These are phyloP conservation scores for Psammodynastes pulverulentus DNA, from an alignment of 2,113 vertebrate species.

Conservation along the genomic window DNA sequence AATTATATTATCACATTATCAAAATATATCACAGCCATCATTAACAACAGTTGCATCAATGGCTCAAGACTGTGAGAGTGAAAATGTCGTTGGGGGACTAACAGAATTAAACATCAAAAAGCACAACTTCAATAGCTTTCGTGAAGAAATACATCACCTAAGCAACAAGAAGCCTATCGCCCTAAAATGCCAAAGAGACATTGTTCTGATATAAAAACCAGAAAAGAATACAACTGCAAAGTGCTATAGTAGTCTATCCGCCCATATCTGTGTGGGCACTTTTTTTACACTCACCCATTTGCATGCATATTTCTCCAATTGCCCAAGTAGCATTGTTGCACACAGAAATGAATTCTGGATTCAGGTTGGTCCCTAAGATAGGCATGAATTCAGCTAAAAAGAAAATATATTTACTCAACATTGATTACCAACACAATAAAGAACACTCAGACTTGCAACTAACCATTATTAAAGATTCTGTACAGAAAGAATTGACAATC, in stretches of 20 bases:
- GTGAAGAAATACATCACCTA: background rate
- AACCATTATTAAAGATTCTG: background rate
- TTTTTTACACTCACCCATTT: constrained; percentile 82
- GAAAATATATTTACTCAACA: background rate
- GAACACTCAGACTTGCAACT: background rate
- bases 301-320: constrained; percentile 97
- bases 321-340: constrained; percentile 97
- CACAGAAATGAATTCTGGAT: constrained; percentile 94
- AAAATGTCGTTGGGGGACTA: background rate
- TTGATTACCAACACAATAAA: background rate
- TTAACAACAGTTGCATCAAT: background rate
- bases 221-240: background rate
- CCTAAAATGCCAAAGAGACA: background rate
- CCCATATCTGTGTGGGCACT: background rate
- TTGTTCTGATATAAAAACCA: background rate
- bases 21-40: background rate
- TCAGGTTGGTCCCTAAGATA: constrained; percentile 93
- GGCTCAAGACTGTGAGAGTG: background rate
- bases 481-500: background rate
- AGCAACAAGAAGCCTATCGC: background rate
- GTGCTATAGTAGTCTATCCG: background rate
- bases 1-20: background rate
- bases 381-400: constrained; percentile 92
- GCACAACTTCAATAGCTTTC: background rate
- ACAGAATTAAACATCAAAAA: background rate